These are phyloP conservation scores for Spea hammondii DNA, from an alignment of 2,797 vertebrate species.

Conservation along the genomic window DNA sequence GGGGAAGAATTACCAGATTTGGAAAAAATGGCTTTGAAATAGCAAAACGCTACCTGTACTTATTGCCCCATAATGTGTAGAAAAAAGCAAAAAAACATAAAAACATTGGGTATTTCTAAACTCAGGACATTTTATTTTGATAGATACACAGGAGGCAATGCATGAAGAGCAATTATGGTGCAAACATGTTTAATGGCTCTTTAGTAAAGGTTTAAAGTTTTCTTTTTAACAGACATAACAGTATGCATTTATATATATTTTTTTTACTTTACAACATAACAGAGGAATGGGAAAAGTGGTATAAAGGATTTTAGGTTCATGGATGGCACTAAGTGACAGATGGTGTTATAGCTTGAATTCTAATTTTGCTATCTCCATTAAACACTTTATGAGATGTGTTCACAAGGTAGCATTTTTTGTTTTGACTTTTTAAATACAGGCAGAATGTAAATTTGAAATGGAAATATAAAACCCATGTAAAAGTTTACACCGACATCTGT, in stretches of 20 bases:
- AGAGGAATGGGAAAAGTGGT: constrained; percentile 23
- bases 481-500: constrained; percentile 43
- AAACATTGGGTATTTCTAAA: no score
- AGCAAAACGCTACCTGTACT: no score
- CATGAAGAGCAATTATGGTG: no score
- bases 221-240: constrained; percentile 16
- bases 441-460: constrained; percentile 40
- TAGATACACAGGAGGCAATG: no score
- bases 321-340: constrained; percentile 24
- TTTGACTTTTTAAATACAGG: constrained; percentile 35
- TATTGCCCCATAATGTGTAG: no score
- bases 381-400: constrained; percentile 30
- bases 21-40: no score
- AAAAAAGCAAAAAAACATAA: no score
- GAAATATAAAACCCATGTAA: constrained; percentile 30
- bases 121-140: no score
- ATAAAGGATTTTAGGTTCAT: constrained; percentile 30
- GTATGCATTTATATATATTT: constrained; percentile 20
- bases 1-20: no score
- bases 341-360: constrained; percentile 41
- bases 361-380: constrained; percentile 45
- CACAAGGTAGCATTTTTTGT: constrained; percentile 30
- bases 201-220: neutral
- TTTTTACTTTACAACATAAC: neutral
- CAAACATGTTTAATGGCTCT: no score